Percentiles rank a stretch among this genome's conserved stretches.
phyloP scores from a whole-genome alignment of 1,140 invertebrate species.

The Aphidius ervi region DNA sequence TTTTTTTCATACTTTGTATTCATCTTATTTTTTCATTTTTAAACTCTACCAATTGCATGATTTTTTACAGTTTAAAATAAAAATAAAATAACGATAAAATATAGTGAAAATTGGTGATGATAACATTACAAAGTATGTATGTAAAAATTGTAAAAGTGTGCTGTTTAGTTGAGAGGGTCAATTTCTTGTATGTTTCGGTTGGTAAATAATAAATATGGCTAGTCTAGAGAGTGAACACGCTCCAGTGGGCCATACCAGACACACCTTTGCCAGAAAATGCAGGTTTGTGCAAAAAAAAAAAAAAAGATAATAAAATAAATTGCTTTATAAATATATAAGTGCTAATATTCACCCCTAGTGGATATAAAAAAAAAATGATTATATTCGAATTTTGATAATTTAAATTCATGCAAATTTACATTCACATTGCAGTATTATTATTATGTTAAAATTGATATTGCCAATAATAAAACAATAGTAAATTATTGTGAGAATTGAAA shows the following conservation, averaged over 20 bases:
- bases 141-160: too few species aligned
- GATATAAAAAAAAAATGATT: too few species aligned
- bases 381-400: too few species aligned
- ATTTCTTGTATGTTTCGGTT: conserved; percentile 21
- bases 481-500: too few species aligned
- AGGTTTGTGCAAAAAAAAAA: conserved; percentile 12
- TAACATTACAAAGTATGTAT: too few species aligned
- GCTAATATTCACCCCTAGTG: too few species aligned
- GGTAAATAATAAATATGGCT: conserved; percentile 10
- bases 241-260: conserved; percentile 27
- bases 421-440: too few species aligned
- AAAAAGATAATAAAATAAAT: too few species aligned
- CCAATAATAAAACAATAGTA: too few species aligned
- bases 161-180: conserved; percentile 12
- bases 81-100: neutral
- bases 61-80: neutral
- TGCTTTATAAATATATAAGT: too few species aligned
- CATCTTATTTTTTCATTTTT: neutral
- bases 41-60: neutral
- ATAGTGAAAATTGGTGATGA: conserved; percentile 1
- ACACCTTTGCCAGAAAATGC: conserved; percentile 23
- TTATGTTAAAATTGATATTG: too few species aligned
- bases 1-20: neutral
- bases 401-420: too few species aligned
- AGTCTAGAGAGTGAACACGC: conserved; percentile 12